Percentiles rank a stretch among this genome's conserved stretches.
Evolutionary conservation across 2,113 vertebrate genomes (phyloP).

Genomic region (Ibidorhyncha struthersii): DNA sequence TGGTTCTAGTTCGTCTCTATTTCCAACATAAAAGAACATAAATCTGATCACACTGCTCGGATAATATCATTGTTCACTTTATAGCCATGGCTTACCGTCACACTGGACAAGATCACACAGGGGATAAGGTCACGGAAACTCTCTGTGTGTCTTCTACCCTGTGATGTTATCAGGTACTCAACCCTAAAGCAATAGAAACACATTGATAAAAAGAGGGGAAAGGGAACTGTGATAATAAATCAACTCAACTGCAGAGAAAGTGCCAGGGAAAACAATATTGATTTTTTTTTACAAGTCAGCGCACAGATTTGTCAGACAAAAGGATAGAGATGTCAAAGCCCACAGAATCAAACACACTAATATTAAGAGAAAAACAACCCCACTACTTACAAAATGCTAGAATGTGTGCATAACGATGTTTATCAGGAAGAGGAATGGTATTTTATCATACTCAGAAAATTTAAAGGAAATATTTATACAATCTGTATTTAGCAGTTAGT

Average conservation of each 20-base stretch:
- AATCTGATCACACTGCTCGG: conserved; percentile 35
- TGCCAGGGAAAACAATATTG: conserved; percentile 72
- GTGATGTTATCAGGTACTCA: conserved; percentile 64
- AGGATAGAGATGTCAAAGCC: conserved; percentile 74
- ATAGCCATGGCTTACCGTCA: conserved; percentile 54
- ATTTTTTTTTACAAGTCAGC: conserved; percentile 77
- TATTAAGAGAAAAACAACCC: conserved; percentile 60
- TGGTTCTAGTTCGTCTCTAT: conserved; percentile 22
- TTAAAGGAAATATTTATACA: background rate
- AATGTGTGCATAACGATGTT: background rate
- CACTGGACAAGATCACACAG: conserved; percentile 58
- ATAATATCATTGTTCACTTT: conserved; percentile 55
- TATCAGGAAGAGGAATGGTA: background rate
- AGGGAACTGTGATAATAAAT: conserved; percentile 66
- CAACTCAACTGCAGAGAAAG: conserved; percentile 74
- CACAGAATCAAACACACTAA: conserved; percentile 42
- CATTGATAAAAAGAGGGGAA: conserved; percentile 64
- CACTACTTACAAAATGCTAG: background rate
- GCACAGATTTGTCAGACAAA: conserved; percentile 77
- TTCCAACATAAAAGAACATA: conserved; percentile 26
- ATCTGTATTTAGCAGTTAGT: background rate
- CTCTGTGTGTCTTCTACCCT: conserved; percentile 43
- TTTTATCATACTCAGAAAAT: background rate
- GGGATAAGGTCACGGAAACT: conserved; percentile 64
- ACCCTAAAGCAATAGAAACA: conserved; percentile 71